Evolutionary conservation across 2,888 invertebrate species (phyloP).

Genomic region (Gandaritis pyraliata): DNA sequence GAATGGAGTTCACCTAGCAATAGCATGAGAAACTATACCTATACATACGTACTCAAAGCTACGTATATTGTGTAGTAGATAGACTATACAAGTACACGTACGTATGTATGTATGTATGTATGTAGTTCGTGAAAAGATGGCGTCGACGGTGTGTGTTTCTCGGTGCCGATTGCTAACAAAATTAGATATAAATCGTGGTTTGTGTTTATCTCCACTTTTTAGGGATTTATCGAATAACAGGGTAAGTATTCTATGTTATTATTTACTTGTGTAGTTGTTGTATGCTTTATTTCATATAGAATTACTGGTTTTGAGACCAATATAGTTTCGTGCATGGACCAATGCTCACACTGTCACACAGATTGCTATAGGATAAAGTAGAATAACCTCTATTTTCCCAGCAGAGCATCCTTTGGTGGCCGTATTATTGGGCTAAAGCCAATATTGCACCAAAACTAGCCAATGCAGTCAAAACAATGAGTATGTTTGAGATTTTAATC

Average conservation of each 20-base stretch:
- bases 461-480: constrained; percentile 86
- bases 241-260: constrained; percentile 65
- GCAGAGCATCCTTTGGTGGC: too few species aligned
- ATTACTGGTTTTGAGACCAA: constrained; percentile 54
- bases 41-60: too few species aligned
- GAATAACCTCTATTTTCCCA: too few species aligned
- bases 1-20: too few species aligned
- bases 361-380: too few species aligned
- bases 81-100: too few species aligned
- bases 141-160: constrained; percentile 86
- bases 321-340: not conserved
- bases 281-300: constrained; percentile 62
- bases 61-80: too few species aligned
- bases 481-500: constrained; percentile 88
- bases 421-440: constrained; percentile 43
- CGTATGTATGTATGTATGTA: too few species aligned
- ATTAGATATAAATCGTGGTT: constrained; percentile 85
- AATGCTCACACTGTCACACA: too few species aligned
- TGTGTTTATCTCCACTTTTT: constrained; percentile 81
- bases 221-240: constrained; percentile 79
- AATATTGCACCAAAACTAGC: constrained; percentile 86
- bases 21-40: too few species aligned
- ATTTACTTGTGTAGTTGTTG: constrained; percentile 45
- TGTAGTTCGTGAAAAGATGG: constrained; percentile 85
- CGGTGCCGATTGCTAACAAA: constrained; percentile 85